Conservation (phyloP, 2,797 vertebrate species). For the Malacoraja senta region DNA sequence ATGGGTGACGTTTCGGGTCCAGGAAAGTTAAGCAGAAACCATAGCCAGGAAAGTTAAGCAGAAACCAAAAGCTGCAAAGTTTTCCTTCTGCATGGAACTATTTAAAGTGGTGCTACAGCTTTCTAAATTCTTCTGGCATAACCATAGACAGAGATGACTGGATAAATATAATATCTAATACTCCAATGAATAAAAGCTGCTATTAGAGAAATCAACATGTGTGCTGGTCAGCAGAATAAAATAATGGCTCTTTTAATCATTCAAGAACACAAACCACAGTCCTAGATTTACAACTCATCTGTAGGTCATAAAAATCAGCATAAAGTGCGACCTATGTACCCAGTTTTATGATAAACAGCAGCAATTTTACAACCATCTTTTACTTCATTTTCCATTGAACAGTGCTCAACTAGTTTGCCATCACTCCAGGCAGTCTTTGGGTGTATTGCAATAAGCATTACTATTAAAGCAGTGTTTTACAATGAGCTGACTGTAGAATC, state of each 20-base stretch:
- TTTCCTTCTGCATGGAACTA: not conserved
- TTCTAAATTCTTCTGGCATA: not conserved
- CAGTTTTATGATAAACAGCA: conserved; percentile 19
- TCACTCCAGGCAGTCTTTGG: conserved; percentile 1
- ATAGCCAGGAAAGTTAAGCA: too few species aligned
- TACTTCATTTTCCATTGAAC: conserved; percentile 12
- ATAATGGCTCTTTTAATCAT: not conserved
- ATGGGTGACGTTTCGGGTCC: too few species aligned
- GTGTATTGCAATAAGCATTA: not conserved
- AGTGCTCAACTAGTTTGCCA: not conserved
- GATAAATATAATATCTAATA: not conserved
- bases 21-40: not conserved
- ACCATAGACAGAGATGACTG: not conserved
- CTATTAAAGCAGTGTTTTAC: not conserved
- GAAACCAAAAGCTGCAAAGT: not conserved
- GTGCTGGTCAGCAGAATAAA: not conserved
- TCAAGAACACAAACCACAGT: not conserved
- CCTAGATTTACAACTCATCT: conserved; percentile 20
- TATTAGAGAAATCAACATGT: not conserved
- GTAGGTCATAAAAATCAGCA: conserved; percentile 14
- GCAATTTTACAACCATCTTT: conserved; percentile 19
- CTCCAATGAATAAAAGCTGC: not conserved
- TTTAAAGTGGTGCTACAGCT: not conserved
- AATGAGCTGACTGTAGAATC: not conserved
- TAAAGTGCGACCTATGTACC: not conserved